These are phyloP conservation scores for Scopus umbretta DNA, from an alignment of 2,113 vertebrate species.

Conservation along the genomic window DNA sequence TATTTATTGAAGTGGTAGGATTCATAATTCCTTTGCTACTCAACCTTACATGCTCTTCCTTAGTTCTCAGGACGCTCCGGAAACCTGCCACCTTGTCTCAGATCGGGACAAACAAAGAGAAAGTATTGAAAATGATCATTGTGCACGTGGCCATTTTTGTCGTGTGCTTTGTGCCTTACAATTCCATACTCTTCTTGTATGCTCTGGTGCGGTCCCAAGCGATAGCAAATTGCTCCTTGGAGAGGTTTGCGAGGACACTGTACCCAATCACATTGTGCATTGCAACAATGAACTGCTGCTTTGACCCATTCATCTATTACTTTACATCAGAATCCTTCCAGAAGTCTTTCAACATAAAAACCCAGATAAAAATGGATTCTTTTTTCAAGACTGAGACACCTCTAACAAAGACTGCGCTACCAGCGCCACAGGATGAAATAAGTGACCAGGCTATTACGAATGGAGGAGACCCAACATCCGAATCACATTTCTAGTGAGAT, in stretches of 20 bases:
- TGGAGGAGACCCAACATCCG: slow-evolving; percentile 80
- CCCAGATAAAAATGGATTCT: slow-evolving; percentile 82
- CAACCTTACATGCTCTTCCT: slow-evolving; percentile 92
- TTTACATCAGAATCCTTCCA: slow-evolving; percentile 98
- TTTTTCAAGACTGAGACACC: slow-evolving; percentile 80
- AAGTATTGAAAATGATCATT: slow-evolving; percentile 93
- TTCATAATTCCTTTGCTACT: slow-evolving; percentile 91
- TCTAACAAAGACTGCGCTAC: slow-evolving; percentile 69
- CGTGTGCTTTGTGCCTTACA: slow-evolving; percentile 95
- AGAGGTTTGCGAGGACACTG: slow-evolving; percentile 89
- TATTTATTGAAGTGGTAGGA: slow-evolving; percentile 97
- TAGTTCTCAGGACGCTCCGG: slow-evolving; percentile 90
- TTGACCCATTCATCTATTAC: slow-evolving; percentile 96
- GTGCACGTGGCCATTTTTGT: slow-evolving; percentile 94
- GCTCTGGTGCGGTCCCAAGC: slow-evolving; percentile 92
- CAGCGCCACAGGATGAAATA: slow-evolving; percentile 71
- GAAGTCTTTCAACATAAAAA: slow-evolving; percentile 89
- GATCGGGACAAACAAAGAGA: slow-evolving; percentile 91
- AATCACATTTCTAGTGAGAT: slow-evolving; percentile 73
- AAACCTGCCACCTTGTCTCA: slow-evolving; percentile 87
- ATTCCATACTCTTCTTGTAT: slow-evolving; percentile 94
- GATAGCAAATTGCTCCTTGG: slow-evolving; percentile 86
- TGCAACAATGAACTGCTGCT: slow-evolving; percentile 93
- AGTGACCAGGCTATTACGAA: slow-evolving; percentile 79
- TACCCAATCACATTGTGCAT: slow-evolving; percentile 94